Evolutionary conservation across 2,888 invertebrate species (phyloP).

Genomic region (Limnephilus lunatus): DNA sequence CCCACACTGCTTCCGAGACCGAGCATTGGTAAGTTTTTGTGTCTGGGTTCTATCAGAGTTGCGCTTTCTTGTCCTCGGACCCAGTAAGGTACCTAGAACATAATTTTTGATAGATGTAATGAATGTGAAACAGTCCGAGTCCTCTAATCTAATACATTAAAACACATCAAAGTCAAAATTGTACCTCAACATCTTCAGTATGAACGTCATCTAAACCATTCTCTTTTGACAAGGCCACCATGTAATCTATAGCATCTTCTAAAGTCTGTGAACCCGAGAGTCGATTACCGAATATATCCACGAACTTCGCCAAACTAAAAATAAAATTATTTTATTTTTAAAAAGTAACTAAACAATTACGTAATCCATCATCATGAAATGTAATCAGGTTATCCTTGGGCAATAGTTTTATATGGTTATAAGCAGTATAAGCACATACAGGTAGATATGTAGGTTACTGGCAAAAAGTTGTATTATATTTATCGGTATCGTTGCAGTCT

Average conservation of each 20-base stretch:
- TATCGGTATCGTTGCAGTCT: too few species aligned
- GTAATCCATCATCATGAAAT: too few species aligned
- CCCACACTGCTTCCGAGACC: conserved; percentile 81
- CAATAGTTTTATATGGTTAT: too few species aligned
- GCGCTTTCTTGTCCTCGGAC: conserved; percentile 80
- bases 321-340: neutral
- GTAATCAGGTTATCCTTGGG: too few species aligned
- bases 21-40: conserved; percentile 77
- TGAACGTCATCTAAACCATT: conserved; percentile 80
- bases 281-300: conserved; percentile 81
- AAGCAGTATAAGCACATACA: too few species aligned
- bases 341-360: neutral
- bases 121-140: neutral
- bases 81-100: conserved; percentile 59
- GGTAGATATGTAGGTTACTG: too few species aligned
- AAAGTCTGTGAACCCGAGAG: conserved; percentile 80
- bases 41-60: conserved; percentile 76
- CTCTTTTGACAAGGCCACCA: conserved; percentile 73
- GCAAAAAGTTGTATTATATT: too few species aligned
- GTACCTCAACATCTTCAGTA: conserved; percentile 76
- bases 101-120: neutral
- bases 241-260: conserved; percentile 84
- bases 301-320: conserved; percentile 73
- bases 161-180: too few species aligned
- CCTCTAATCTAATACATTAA: too few species aligned